Evolutionary conservation across 2,888 invertebrate genomes (phyloP).

Genomic region (Plebejus melissa): DNA sequence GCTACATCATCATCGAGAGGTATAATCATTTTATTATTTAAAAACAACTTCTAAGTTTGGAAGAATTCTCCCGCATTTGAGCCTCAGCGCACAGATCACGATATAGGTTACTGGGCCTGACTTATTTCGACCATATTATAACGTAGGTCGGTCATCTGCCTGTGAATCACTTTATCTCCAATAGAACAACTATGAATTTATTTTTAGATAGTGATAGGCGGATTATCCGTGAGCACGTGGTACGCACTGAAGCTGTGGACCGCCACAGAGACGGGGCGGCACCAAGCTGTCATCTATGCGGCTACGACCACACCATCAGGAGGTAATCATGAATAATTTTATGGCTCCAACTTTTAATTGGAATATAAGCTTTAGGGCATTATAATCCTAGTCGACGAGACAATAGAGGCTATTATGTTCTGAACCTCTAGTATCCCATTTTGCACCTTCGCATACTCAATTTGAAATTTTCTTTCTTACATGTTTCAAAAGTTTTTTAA

Average conservation of each 20-base stretch:
- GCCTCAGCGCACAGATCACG: too few species aligned
- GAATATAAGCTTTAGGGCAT: neutral
- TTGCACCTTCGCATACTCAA: slow-evolving; percentile 2
- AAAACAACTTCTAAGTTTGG: too few species aligned
- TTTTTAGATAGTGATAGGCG: slow-evolving; percentile 73
- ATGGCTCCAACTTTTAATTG: neutral
- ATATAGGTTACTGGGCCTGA: too few species aligned
- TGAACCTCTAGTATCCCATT: neutral
- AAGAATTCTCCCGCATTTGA: too few species aligned
- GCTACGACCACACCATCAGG: slow-evolving; percentile 87
- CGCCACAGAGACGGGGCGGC: slow-evolving; percentile 84
- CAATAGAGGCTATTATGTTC: neutral
- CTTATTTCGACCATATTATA: too few species aligned
- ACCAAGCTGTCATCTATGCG: slow-evolving; percentile 83
- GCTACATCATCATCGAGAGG: slow-evolving; percentile 68
- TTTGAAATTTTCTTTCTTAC: neutral
- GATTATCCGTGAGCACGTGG: slow-evolving; percentile 85
- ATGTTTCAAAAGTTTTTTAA: slow-evolving; percentile 16
- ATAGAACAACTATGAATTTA: neutral
- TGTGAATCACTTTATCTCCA: too few species aligned
- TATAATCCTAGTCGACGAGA: neutral
- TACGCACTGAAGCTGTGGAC: slow-evolving; percentile 85
- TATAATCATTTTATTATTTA: slow-evolving; percentile 33
- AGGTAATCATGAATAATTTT: slow-evolving; percentile 60
- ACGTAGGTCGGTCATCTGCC: too few species aligned